Percentiles rank a stretch among this genome's conserved stretches.
phyloP scores from a whole-genome alignment of 2,888 invertebrate genomes.

The Idaea aversata region DNA sequence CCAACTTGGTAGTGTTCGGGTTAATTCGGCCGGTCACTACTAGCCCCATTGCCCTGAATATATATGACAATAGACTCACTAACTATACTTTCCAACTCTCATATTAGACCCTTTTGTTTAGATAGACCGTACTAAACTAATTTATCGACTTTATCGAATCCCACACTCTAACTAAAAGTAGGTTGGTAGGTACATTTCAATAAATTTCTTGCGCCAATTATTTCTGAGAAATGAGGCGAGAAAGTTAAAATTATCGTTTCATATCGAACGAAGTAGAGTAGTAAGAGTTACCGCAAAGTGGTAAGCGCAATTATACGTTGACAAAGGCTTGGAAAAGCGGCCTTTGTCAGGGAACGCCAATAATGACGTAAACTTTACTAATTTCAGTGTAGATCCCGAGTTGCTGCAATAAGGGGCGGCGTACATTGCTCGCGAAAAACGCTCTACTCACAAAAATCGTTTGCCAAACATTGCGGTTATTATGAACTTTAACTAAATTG shows the following conservation, averaged over 20 bases:
- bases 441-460: slow-evolving; percentile 7
- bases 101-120: slow-evolving; percentile 25
- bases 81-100: slow-evolving; percentile 25
- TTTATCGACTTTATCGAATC: background rate
- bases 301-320: slow-evolving; percentile 57
- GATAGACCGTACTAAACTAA: slow-evolving; percentile 13
- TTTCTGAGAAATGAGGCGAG: slow-evolving; percentile 3
- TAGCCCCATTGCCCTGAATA: slow-evolving; percentile 43
- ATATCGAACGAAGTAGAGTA: slow-evolving; percentile 13
- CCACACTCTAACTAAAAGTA: background rate
- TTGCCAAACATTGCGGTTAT: slow-evolving; percentile 7
- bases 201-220: slow-evolving; percentile 23
- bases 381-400: slow-evolving; percentile 58
- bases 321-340: slow-evolving; percentile 49
- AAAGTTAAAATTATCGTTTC: slow-evolving; percentile 27
- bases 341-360: slow-evolving; percentile 63
- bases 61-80: slow-evolving; percentile 35
- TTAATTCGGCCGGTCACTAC: slow-evolving; percentile 48
- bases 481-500: background rate
- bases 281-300: slow-evolving; percentile 21
- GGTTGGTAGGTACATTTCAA: background rate
- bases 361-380: slow-evolving; percentile 71
- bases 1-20: slow-evolving; percentile 48
- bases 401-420: slow-evolving; percentile 15
- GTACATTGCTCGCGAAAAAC: slow-evolving; percentile 16